phyloP scores from a whole-genome alignment of 92 coral and sea anemone species.

The Porites divaricata region DNA sequence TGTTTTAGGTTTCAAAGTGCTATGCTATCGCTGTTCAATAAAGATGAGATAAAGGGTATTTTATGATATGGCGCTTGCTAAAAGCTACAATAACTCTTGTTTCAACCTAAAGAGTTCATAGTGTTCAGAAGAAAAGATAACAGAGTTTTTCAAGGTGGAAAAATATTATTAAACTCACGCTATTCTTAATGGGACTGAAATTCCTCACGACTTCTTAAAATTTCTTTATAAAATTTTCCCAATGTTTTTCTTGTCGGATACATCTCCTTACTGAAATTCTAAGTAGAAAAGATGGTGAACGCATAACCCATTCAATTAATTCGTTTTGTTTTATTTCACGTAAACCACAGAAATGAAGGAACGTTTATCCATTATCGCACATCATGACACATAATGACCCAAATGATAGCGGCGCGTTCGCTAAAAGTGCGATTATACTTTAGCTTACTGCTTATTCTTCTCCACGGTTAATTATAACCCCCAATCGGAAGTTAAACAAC shows the following conservation, averaged over 20 bases:
- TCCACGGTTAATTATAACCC: slow-evolving; percentile 28
- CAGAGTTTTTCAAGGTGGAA: slow-evolving; percentile 36
- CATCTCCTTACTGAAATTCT: not conserved
- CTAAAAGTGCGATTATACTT: slow-evolving; percentile 15
- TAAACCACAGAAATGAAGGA: not conserved
- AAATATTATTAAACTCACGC: slow-evolving; percentile 40
- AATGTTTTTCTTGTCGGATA: too few relatives aligned
- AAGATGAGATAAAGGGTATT: slow-evolving; percentile 48
- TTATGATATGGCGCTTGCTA: slow-evolving; percentile 37
- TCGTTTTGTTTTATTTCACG: not conserved
- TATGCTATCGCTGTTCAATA: slow-evolving; percentile 43
- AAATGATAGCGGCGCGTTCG: slow-evolving; percentile 25
- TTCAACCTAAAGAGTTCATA: not conserved
- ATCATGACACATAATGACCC: slow-evolving; percentile 24
- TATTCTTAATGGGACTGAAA: not conserved
- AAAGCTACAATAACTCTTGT: slow-evolving; percentile 25
- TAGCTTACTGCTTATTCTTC: slow-evolving; percentile 4
- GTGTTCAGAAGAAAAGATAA: slow-evolving; percentile 19
- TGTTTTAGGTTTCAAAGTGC: slow-evolving; percentile 45
- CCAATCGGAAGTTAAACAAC: slow-evolving; percentile 44
- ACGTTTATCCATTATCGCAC: slow-evolving; percentile 19
- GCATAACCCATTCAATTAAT: not conserved
- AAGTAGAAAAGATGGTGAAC: not conserved
- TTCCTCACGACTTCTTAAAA: not conserved
- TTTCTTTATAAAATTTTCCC: too few relatives aligned